Conservation (phyloP, 2,888 invertebrate species). For the Trichacis sp. region DNA sequence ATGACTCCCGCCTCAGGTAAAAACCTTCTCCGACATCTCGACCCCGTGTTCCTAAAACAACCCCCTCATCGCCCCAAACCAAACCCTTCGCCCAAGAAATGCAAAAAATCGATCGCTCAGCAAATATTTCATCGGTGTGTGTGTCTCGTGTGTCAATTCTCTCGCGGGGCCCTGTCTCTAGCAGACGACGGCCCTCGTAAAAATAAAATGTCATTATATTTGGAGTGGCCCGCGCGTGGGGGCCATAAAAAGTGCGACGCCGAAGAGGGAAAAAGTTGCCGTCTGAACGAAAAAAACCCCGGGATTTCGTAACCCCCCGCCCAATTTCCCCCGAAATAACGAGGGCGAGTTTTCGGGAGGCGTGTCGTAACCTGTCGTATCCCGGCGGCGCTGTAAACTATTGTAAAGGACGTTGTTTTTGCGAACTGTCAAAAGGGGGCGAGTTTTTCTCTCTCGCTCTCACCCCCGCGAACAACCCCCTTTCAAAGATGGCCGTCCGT, state of each 20-base stretch:
- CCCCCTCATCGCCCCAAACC: no score
- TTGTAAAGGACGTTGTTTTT: slow-evolving; percentile 7
- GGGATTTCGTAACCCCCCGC: no score
- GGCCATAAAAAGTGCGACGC: slow-evolving; percentile 7
- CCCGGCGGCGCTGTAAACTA: neutral
- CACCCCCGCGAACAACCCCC: slow-evolving; percentile 53
- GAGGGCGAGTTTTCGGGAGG: no score
- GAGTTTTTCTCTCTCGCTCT: neutral
- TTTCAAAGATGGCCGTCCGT: slow-evolving; percentile 67
- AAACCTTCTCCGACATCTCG: neutral
- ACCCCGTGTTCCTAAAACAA: neutral
- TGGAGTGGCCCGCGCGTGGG: slow-evolving; percentile 47
- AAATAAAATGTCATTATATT: slow-evolving; percentile 63
- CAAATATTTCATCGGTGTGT: neutral
- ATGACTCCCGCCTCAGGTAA: slow-evolving; percentile 3
- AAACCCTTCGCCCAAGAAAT: neutral
- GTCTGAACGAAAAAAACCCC: no score
- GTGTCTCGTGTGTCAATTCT: slow-evolving; percentile 31
- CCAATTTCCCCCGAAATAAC: no score
- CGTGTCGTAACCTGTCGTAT: no score
- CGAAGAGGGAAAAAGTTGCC: no score
- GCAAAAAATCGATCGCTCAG: slow-evolving; percentile 1
- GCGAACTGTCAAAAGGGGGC: neutral
- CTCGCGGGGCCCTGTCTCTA: slow-evolving; percentile 31
- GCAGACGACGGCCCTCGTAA: slow-evolving; percentile 62